Evolutionary conservation across 2,888 invertebrate species (phyloP), one percentile per base, ranked within the genome.

Genomic region (Drosophila mimetica): DNA sequence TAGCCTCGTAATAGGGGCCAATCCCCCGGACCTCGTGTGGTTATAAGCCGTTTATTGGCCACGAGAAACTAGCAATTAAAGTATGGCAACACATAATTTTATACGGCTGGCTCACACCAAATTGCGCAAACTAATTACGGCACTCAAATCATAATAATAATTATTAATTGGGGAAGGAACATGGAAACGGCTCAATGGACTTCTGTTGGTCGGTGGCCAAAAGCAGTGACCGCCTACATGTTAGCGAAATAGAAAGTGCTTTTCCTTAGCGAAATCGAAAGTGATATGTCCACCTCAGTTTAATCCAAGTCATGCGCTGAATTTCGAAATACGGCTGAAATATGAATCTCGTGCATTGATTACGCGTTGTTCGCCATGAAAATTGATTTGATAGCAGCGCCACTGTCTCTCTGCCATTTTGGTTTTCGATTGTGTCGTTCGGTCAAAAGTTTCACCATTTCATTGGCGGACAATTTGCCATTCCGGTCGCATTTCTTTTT

Each of bases 311-410:
- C 86, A 81, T 74, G 86, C 65, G 37, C 46, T 76, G 75, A 73
- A 82, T 87, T 71, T 70, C 51, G 71, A 86, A 61, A 73, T 64
- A 42, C 48, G 51, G 30, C 16, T 70, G 67, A 87, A 73, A 77
- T 87, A 86, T 86, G 83, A 85, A 85, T 85, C 77, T 76, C 77
- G 74, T 84, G 75, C 73, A 82, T 79, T 71, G 81, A 84, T 81
- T 76, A 69, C 77, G 70, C 50, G 60, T 52, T 69, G 64, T 66
- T 73, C 54, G 70, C 70, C 70, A 65, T 75, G 70, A 71, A 75
- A 74, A 74, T 69, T 44, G 57, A 78, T 66, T 75, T 77, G 76
- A 78, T 74, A 75, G 77, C 61, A 41, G 46, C 51, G 36, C 22
- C 22, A 25, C 47, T 16, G 28, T 13, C 20, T 41, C 28, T 20